Percentiles rank a stretch among this genome's conserved stretches.
Conservation (phyloP, 2,797 vertebrate species). For the Serranus cabrilla region DNA sequence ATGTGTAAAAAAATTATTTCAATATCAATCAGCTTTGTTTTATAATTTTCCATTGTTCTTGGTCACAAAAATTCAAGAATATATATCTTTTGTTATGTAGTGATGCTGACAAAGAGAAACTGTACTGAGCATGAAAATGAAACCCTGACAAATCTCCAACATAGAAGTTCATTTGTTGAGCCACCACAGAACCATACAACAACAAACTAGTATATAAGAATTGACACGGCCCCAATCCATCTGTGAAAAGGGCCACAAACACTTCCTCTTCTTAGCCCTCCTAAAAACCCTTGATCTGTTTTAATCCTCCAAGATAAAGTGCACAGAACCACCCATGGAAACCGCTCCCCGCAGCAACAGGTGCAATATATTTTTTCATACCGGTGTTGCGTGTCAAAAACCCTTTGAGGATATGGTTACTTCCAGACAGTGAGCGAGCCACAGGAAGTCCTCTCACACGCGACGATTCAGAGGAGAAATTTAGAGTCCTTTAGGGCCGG, state of each 20-base stretch:
- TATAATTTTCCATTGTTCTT: neutral
- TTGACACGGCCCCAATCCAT: conserved; percentile 29
- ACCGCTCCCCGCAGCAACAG: conserved; percentile 79
- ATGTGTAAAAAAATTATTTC: too few relatives aligned
- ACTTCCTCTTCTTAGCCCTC: conserved; percentile 60
- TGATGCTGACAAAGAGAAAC: neutral
- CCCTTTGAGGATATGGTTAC: conserved; percentile 88
- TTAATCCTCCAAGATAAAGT: conserved; percentile 73
- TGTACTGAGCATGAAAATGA: neutral
- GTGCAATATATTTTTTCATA: conserved; percentile 79
- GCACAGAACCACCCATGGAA: conserved; percentile 71
- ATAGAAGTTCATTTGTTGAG: neutral
- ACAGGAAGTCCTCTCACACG: conserved; percentile 89
- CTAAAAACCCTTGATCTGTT: conserved; percentile 57
- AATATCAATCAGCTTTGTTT: too few relatives aligned
- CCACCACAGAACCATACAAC: neutral
- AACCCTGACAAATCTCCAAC: neutral
- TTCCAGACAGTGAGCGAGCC: conserved; percentile 84
- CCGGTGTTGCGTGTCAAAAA: conserved; percentile 83
- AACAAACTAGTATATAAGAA: neutral
- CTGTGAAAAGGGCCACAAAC: conserved; percentile 54
- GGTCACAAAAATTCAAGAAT: neutral
- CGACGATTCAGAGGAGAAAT: conserved; percentile 84
- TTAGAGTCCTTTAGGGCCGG: conserved; percentile 79
- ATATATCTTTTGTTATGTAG: neutral